Base-by-base conservation (phyloP, 2,888 invertebrate species). In the Miltochrista miniata region DNA sequence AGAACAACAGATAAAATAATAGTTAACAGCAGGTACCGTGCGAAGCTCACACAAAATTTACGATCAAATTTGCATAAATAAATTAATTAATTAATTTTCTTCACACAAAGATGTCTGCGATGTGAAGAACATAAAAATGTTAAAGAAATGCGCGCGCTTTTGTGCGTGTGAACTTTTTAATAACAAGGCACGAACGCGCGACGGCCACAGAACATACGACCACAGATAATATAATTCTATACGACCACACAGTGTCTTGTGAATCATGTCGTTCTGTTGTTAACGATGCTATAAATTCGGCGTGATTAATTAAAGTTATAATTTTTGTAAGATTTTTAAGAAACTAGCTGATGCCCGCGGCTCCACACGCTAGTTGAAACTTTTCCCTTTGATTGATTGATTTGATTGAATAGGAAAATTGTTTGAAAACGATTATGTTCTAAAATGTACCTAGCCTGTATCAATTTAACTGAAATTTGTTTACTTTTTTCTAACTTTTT, bases 81-180 rank as follows among this genome's bases (percentile, higher is more conserved):
- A 69, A 67, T 62, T 55, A 61, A 85, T 87, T 85, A 85, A 85
- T 87, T 81, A 83, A 86, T 87, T 83, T 50, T 49, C 31, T 58
- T 56, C 48, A 59, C 50, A 57, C 53, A 72, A 64, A 65, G 68
- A 74, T 64, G 70, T 75, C 54, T 66, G 72, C 64, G 45, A 55
- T 55, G 56, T 56, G 52, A 40, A 39, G 55, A 24, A 49, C 53
- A 59, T 52, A 58, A 68, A 68, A 50, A 57, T 40, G 56, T 59
- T 12, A 29, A 49, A 51, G 31, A 41, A 57, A 57, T 54, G 46
- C 54, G 18, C 38, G 52, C 48, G 53, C 47, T 40, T 39, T 30
- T 11, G 39, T 24, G 24, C 40, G 45, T 45, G 45, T 45, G 45
- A 50, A 50, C 45, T 18, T 15, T 24, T 30, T 10, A 39, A 36